Conservation (phyloP, 2,113 vertebrate species). For the Phrynosoma blainvillii region DNA sequence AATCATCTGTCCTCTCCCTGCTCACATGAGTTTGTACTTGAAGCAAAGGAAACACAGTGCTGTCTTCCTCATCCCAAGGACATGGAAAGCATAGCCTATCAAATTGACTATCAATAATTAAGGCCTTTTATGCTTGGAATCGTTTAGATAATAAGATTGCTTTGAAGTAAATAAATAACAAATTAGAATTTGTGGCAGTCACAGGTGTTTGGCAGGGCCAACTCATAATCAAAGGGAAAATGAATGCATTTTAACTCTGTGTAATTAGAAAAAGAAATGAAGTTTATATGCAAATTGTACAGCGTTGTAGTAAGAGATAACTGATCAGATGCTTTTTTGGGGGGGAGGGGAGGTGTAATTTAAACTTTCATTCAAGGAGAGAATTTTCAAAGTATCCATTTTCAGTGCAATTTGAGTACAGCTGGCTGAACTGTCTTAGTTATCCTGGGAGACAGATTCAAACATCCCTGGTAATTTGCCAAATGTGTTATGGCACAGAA, state of each 20-base stretch:
- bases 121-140: slow-evolving; percentile 75
- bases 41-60: slow-evolving; percentile 61
- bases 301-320: slow-evolving; percentile 75
- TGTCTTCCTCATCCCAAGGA: slow-evolving; percentile 68
- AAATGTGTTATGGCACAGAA: slow-evolving; percentile 60
- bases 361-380: slow-evolving; percentile 76
- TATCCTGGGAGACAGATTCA: slow-evolving; percentile 72
- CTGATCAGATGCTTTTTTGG: slow-evolving; percentile 69
- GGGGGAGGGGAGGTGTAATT: slow-evolving; percentile 56
- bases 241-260: slow-evolving; percentile 77
- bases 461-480: slow-evolving; percentile 65
- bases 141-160: slow-evolving; percentile 82
- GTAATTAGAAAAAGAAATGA: slow-evolving; percentile 84
- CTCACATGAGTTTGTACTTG: slow-evolving; percentile 42
- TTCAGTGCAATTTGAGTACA: slow-evolving; percentile 74
- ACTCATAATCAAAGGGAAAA: slow-evolving; percentile 78
- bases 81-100: slow-evolving; percentile 59
- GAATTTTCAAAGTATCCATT: slow-evolving; percentile 74
- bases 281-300: slow-evolving; percentile 83
- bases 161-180: slow-evolving; percentile 84
- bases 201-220: slow-evolving; percentile 82
- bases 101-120: slow-evolving; percentile 79
- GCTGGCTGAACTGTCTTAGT: slow-evolving; percentile 71
- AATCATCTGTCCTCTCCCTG: slow-evolving; percentile 30
- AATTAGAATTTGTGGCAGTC: slow-evolving; percentile 82